A percentile compares a stretch with the other conserved stretches of the same genome.
Conservation (phyloP, 2,797 vertebrate genomes). For the Liparis tanakae region DNA sequence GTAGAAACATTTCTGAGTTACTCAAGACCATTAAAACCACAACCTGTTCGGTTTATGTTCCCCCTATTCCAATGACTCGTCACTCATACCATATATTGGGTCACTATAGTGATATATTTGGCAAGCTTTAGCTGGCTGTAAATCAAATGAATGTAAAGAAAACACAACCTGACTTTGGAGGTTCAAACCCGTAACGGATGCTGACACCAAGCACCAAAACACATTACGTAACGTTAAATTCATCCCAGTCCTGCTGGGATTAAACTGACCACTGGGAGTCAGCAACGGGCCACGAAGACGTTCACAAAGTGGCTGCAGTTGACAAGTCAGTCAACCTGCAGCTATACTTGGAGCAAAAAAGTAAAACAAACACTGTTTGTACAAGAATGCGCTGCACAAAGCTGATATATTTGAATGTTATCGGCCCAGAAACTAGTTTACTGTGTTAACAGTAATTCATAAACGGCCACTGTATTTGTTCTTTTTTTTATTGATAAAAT, state of each 20-base stretch:
- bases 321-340: neutral
- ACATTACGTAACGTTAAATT: neutral
- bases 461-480: constrained; percentile 2
- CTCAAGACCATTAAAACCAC: neutral
- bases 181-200: neutral
- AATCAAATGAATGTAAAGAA: neutral
- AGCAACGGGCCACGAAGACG: constrained; percentile 70
- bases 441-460: neutral
- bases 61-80: neutral
- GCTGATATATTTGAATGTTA: neutral
- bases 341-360: neutral
- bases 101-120: neutral
- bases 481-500: constrained; percentile 77
- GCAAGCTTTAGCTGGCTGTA: neutral
- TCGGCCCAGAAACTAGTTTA: neutral
- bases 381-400: neutral
- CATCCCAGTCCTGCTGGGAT: neutral
- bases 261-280: constrained; percentile 67
- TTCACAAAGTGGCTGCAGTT: constrained; percentile 46
- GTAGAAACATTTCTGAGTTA: neutral
- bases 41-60: neutral
- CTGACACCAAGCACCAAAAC: neutral
- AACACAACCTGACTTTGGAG: neutral
- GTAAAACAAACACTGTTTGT: neutral
- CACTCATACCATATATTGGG: neutral